These are phyloP conservation scores for Kradibia gibbosae DNA, from an alignment of 1,140 invertebrate species.

Conservation along the genomic window DNA sequence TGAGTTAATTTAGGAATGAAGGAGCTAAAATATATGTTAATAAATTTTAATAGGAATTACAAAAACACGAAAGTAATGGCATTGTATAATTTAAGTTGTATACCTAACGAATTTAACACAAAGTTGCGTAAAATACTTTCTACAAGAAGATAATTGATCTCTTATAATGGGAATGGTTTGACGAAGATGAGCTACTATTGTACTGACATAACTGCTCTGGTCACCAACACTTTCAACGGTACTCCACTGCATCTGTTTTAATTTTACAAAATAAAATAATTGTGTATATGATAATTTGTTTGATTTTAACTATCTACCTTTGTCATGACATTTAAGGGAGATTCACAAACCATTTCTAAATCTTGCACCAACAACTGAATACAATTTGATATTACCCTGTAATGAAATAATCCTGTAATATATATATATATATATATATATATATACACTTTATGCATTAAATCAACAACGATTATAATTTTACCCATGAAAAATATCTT, in stretches of 20 bases:
- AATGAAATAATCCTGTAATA: slow-evolving; percentile 59
- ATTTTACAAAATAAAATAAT: slow-evolving; percentile 32
- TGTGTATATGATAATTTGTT: neutral
- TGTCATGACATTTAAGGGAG: slow-evolving; percentile 92
- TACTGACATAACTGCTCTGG: slow-evolving; percentile 95
- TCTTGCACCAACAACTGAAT: slow-evolving; percentile 96
- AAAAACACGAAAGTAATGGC: slow-evolving; percentile 36
- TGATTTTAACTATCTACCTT: slow-evolving; percentile 76
- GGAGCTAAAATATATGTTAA: slow-evolving; percentile 75
- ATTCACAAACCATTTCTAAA: slow-evolving; percentile 94
- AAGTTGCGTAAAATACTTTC: slow-evolving; percentile 99
- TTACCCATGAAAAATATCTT: slow-evolving; percentile 93
- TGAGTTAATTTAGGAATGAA: slow-evolving; percentile 97
- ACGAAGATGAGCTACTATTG: slow-evolving; percentile 90
- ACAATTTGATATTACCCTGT: slow-evolving; percentile 90
- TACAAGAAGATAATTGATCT: slow-evolving; percentile 92
- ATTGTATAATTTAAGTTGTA: slow-evolving; percentile 52
- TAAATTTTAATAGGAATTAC: slow-evolving; percentile 31
- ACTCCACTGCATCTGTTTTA: slow-evolving; percentile 87
- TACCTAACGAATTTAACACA: slow-evolving; percentile 94
- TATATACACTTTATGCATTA: neutral
- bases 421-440: too few species aligned
- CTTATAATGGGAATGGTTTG: slow-evolving; percentile 91
- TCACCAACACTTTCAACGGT: slow-evolving; percentile 95
- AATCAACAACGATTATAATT: slow-evolving; percentile 36